phyloP scores from a whole-genome alignment of 2,113 vertebrate genomes.

The Galbula dea region DNA sequence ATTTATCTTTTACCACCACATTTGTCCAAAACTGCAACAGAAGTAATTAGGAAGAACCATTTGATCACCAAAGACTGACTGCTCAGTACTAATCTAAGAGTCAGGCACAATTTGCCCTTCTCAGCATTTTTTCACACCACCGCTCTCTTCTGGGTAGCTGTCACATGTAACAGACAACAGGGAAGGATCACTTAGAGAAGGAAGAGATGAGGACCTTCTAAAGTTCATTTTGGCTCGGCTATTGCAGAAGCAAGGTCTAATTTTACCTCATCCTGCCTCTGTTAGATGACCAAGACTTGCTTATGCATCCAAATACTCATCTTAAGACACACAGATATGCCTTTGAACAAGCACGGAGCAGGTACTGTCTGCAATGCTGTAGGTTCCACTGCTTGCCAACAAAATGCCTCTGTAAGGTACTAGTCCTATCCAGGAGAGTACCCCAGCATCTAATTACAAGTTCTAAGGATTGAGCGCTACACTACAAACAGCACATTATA shows the following conservation, averaged over 20 bases:
- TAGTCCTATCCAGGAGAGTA: background rate
- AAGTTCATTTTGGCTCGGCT: background rate
- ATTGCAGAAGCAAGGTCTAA: background rate
- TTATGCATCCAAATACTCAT: background rate
- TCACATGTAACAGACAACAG: background rate
- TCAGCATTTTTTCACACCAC: background rate
- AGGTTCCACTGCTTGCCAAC: background rate
- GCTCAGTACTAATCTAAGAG: background rate
- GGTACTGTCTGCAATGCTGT: background rate
- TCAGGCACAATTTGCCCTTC: background rate
- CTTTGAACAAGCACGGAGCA: background rate
- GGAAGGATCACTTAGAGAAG: background rate
- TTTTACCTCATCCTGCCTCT: background rate
- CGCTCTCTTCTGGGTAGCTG: background rate
- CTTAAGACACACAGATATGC: fast-evolving
- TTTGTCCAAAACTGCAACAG: background rate
- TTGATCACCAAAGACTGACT: background rate
- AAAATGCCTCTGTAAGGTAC: background rate
- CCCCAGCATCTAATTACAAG: background rate
- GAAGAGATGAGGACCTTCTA: background rate
- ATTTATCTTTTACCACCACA: too few species aligned
- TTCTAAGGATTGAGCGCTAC: background rate
- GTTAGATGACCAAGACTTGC: background rate
- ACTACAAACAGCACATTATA: background rate
- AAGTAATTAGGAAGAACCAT: background rate